These are phyloP conservation scores for Phortica magna DNA, from an alignment of 2,888 invertebrate species.

Conservation along the genomic window DNA sequence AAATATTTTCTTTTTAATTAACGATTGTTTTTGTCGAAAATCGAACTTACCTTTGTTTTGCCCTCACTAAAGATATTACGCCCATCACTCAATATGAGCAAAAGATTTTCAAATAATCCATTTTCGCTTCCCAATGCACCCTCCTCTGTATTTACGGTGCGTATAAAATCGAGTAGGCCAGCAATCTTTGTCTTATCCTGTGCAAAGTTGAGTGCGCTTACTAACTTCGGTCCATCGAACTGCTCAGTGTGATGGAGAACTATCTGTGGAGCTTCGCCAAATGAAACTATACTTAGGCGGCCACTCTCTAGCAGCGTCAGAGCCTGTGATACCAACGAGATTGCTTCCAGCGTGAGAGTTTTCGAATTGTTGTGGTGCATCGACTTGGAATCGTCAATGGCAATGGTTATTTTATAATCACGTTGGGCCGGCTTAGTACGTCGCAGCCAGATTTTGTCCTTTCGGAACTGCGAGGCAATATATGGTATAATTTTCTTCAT, in stretches of 20 bases:
- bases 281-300: constrained; percentile 93
- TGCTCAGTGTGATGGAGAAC: constrained; percentile 93
- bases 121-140: constrained; percentile 76
- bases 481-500: constrained; percentile 99
- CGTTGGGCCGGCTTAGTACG: constrained; percentile 96
- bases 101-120: constrained; percentile 80
- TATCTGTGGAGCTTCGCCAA: constrained; percentile 90
- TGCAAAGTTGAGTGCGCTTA: constrained; percentile 90
- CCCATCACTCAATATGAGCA: constrained; percentile 97
- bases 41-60: constrained; percentile 81
- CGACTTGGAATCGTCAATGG: constrained; percentile 96
- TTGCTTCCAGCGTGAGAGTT: constrained; percentile 95
- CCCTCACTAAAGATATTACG: constrained; percentile 95
- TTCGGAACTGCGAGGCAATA: constrained; percentile 98
- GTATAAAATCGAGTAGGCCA: constrained; percentile 88
- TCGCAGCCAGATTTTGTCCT: constrained; percentile 99
- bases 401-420: constrained; percentile 96
- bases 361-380: constrained; percentile 95
- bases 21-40: background rate
- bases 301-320: constrained; percentile 96
- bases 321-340: constrained; percentile 93
- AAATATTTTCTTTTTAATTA: background rate
- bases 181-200: constrained; percentile 94
- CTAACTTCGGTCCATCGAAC: constrained; percentile 87
- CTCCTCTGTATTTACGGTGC: constrained; percentile 82